phyloP scores from a whole-genome alignment of 1,140 invertebrate species.

The Temnothorax curvispinosus region DNA sequence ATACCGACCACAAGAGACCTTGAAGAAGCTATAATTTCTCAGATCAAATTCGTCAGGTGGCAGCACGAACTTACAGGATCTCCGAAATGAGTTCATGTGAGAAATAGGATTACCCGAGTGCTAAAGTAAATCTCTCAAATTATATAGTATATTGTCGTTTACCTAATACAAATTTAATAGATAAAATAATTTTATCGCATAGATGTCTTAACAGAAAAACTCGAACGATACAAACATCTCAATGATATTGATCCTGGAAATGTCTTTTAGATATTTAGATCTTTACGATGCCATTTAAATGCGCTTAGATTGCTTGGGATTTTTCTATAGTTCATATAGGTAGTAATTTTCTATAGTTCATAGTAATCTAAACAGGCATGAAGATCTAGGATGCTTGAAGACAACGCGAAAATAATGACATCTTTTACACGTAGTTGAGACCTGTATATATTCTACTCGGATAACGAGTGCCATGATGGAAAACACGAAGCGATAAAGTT shows the following conservation, averaged over 20 bases:
- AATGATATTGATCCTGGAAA: neutral
- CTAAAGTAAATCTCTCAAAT: neutral
- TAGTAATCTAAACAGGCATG: neutral
- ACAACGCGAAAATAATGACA: neutral
- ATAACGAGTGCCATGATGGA: constrained; percentile 3
- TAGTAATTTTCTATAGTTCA: no score
- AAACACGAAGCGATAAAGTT: constrained; percentile 19
- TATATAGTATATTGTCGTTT: neutral
- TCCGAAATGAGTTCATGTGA: neutral
- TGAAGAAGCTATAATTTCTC: constrained; percentile 39
- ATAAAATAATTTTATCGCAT: neutral
- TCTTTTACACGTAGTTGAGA: neutral
- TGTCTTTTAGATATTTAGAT: neutral
- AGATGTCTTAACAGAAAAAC: neutral
- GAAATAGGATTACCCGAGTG: neutral
- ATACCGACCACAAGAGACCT: constrained; percentile 16
- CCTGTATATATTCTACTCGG: neutral
- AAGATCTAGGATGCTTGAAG: neutral
- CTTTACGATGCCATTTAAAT: neutral
- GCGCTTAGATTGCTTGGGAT: neutral
- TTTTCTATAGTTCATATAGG: no score
- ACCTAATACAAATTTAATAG: neutral
- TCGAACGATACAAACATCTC: neutral
- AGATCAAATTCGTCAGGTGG: constrained; percentile 59
- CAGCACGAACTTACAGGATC: constrained; percentile 46